Base-by-base conservation (phyloP, 2,113 vertebrate genomes). In the Climacteris rufus region DNA sequence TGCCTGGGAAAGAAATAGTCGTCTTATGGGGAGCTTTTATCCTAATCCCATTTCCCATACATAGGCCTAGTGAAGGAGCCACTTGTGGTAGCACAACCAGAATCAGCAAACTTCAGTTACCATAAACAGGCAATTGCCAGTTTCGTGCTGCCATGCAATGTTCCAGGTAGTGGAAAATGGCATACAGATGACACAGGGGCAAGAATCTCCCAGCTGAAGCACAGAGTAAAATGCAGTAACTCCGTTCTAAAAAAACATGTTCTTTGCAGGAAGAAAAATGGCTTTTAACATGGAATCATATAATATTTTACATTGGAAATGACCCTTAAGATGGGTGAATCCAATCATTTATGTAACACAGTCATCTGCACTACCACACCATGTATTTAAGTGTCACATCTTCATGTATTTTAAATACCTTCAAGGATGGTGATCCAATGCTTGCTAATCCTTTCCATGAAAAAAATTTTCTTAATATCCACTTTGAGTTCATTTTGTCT, bases 231-330 rank as follows among this genome's bases (percentile, higher is more conserved):
- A 25, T 54, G 14, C 1, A 3, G 13, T 52, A 44, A 72, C 80
- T 53, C 5, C 7, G 27, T n/a, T 24, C 71, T 69, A 52, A 56
- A 0, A 1, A 79, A 64, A 13, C 3, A 11, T 6, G 2, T 52
- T 15, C 13, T 93, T 47, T 71, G 13, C n/a, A 60, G 45, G 27
- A 30, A 69, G 33, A 63, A 7, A 60, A 30, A 35, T 21, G 9
- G 10, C 21, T 68, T 25, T 83, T 52, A 40, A n/a, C 13, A 13
- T 1, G 27, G 21, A 52, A 59, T 40, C n/a, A 59, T 11, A 19
- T 20, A 47, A 28, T 54, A 15, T 22, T 60, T 66, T 42, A 40
- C 5, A 2, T 35, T 72, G 31, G 25, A 66, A 80, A 60, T 60
- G 1, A 74, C 25, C 5, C 13, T 47, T 35, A 65, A 53, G n/a